phyloP scores from a whole-genome alignment of 2,888 invertebrate species.

The Cataglyphis rosenhaueri region DNA sequence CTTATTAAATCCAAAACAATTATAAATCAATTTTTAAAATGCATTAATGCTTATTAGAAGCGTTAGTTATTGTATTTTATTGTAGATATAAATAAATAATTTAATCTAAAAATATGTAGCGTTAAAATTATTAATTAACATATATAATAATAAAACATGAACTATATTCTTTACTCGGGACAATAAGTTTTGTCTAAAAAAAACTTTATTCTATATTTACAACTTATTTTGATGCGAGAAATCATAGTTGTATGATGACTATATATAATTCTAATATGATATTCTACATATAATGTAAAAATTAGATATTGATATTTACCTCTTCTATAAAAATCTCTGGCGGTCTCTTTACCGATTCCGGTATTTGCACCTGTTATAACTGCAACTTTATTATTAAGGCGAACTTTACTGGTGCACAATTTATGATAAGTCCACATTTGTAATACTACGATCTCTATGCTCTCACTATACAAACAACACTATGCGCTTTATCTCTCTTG shows the following conservation, averaged over 20 bases:
- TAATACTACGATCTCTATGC: not conserved
- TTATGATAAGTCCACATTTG: constrained; percentile 78
- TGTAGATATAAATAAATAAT: too few species aligned
- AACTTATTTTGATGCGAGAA: too few species aligned
- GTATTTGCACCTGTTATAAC: constrained; percentile 85
- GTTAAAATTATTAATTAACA: too few species aligned
- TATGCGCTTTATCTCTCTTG: not conserved
- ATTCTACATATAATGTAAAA: not conserved
- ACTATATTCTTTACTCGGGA: too few species aligned
- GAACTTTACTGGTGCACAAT: constrained; percentile 85
- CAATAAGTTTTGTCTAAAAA: too few species aligned
- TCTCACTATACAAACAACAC: too few species aligned
- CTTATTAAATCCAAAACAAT: not conserved
- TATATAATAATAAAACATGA: too few species aligned
- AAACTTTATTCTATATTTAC: too few species aligned
- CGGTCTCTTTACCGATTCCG: constrained; percentile 83
- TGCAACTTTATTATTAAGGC: constrained; percentile 80
- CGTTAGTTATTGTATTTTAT: too few species aligned
- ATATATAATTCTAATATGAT: too few species aligned
- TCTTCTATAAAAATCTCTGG: constrained; percentile 80
- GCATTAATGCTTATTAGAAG: too few species aligned
- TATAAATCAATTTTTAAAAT: not conserved
- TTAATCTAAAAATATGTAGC: too few species aligned
- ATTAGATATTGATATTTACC: constrained; percentile 74
- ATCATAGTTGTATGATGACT: not conserved